Evolutionary conservation across 2,113 vertebrate species (phyloP), one percentile per base, ranked within the genome.

Genomic region (Rhinichthys klamathensis): DNA sequence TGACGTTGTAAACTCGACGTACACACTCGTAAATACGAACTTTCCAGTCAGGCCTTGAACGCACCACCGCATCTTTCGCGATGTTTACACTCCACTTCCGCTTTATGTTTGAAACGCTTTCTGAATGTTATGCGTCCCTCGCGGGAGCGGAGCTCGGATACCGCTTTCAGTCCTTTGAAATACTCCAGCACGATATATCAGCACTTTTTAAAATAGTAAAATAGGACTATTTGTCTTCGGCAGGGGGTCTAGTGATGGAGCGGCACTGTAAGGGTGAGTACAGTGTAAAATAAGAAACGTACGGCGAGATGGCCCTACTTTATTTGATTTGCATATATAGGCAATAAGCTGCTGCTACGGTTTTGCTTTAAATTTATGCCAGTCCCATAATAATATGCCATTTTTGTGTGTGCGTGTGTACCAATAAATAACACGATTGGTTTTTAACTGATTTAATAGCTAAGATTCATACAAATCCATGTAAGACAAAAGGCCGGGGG

Each of bases 341-440:
- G 60, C 79, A 65, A 67, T 67, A 81, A 81, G 10, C 60, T 81
- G 79, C 79, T 67, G 79, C 60, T 49, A 80, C 10, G 61, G 78
- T 80, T 65, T 80, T 67, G 54, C 77, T 80, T 80, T 63, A 16
- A 63, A 44, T 44, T 79, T 5, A 61, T 63, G 58, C 58, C 77
- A 10, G 56, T 80, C 41, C 58, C 41, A 81, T 51, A 30, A 81
- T 18, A 81, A 81, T 18, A 81, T 49, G 16, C 8, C 44, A 32
- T 67, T n/a, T 77, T 4, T 18, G 4, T 54, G 51, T 56, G 54
- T 2, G 12, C 2, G 18, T 65, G 58, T 81, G 79, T 81, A 67
- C 61, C 79, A 67, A 81, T 49, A 56, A 80, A 44, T 15, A 18
- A 51, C 15, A 51, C 11, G 1, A 80, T 67, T n/a, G 54, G n/a